These are phyloP conservation scores for Notiomystis cincta DNA, from an alignment of 2,113 vertebrate genomes.

Conservation along the genomic window DNA sequence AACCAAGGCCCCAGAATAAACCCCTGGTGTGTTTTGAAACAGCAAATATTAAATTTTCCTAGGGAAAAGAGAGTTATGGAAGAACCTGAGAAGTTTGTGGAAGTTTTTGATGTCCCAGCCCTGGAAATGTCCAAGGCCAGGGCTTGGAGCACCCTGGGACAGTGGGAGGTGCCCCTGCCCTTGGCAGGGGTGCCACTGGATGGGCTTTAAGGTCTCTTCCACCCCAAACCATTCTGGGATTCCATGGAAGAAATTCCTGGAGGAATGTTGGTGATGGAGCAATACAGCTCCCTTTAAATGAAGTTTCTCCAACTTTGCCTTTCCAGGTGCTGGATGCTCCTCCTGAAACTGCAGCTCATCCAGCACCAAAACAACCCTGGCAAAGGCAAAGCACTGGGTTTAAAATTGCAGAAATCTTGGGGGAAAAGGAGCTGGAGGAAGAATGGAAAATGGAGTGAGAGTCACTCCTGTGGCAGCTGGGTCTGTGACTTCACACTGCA, in stretches of 20 bases:
- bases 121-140: not conserved
- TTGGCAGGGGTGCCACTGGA: not conserved
- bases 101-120: not conserved
- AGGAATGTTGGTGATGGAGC: not conserved
- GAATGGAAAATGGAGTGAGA: not conserved
- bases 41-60: not conserved
- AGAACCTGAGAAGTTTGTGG: not conserved
- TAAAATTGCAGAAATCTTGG: not conserved
- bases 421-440: not conserved
- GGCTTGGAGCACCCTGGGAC: not conserved
- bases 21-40: not conserved
- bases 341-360: constrained; percentile 17
- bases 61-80: not conserved
- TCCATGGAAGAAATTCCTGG: not conserved
- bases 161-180: not conserved
- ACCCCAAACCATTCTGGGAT: not conserved
- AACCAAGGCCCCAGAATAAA: not conserved
- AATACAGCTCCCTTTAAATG: not conserved
- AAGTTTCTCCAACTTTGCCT: not conserved
- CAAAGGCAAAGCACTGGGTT: accelerated
- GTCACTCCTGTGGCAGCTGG: not conserved
- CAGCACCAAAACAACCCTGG: not conserved
- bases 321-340: not conserved
- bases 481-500: not conserved
- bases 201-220: not conserved